Evolutionary conservation across 2,888 invertebrate genomes (phyloP).

Genomic region (Zonitis immaculata): DNA sequence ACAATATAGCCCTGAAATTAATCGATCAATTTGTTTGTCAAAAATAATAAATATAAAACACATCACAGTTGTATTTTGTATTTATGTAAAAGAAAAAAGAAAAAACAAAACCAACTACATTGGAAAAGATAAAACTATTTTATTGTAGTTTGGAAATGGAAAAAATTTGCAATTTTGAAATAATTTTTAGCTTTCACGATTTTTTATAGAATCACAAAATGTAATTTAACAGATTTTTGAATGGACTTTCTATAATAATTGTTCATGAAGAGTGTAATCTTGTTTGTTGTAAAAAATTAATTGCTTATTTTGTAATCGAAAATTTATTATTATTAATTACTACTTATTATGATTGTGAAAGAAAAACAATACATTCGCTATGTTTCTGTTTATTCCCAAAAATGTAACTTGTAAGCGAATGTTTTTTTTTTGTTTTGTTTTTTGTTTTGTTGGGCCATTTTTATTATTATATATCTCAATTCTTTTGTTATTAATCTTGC

Average conservation of each 20-base stretch:
- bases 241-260: conserved; percentile 31
- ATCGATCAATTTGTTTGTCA: conserved; percentile 9
- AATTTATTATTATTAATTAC: no score
- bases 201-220: conserved; percentile 33
- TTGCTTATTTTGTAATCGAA: not conserved
- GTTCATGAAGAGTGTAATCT: conserved; percentile 24
- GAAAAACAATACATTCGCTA: conserved; percentile 17
- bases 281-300: conserved; percentile 29
- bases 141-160: conserved; percentile 26
- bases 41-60: conserved; percentile 6
- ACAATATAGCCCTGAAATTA: conserved; percentile 33
- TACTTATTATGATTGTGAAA: no score
- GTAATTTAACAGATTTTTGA: conserved; percentile 27
- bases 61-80: not conserved
- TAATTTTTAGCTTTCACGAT: conserved; percentile 36
- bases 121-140: conserved; percentile 22
- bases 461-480: conserved; percentile 11
- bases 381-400: not conserved
- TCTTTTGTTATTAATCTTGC: conserved; percentile 16
- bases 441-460: no score
- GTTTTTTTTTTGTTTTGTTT: conserved; percentile 19
- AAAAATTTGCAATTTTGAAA: conserved; percentile 17
- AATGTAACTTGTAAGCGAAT: conserved; percentile 15
- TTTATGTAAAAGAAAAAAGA: no score
- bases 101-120: no score